Conservation (phyloP, 2,113 vertebrate genomes). For the Trichomycterus rosablanca region DNA sequence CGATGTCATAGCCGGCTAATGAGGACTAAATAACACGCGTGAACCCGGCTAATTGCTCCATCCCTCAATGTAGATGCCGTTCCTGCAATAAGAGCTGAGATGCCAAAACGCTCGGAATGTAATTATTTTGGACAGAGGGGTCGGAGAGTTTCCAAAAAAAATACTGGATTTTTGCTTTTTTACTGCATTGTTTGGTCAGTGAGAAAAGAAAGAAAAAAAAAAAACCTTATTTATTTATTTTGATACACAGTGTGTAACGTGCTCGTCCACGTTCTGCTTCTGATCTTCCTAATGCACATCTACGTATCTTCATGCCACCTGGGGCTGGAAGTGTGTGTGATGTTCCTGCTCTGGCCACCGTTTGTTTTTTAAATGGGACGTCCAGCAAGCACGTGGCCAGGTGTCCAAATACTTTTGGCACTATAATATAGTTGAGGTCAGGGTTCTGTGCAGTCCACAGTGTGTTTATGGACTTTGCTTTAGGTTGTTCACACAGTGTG, state of each 20-base stretch:
- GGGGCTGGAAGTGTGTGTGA: slow-evolving; percentile 50
- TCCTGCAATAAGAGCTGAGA: slow-evolving; percentile 63
- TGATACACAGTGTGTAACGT: slow-evolving; percentile 19
- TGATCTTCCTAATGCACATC: slow-evolving; percentile 34
- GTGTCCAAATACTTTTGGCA: no score
- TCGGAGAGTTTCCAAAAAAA: slow-evolving; percentile 37
- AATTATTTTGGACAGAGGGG: slow-evolving; percentile 53
- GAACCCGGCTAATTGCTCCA: slow-evolving; percentile 76
- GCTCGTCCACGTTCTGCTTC: slow-evolving; percentile 22
- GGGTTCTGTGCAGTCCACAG: no score
- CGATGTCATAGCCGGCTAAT: slow-evolving; percentile 76
- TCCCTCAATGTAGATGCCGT: slow-evolving; percentile 73
- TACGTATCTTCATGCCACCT: slow-evolving; percentile 61
- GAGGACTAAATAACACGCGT: slow-evolving; percentile 79
- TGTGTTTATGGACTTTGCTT: no score
- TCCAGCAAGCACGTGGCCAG: no score
- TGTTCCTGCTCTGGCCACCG: slow-evolving; percentile 37
- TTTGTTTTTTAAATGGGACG: no score
- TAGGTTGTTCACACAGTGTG: no score
- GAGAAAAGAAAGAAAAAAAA: no score
- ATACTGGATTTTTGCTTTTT: slow-evolving; percentile 30
- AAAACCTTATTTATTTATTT: slow-evolving; percentile 14
- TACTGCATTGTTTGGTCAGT: no score
- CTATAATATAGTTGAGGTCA: no score
- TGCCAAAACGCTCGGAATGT: slow-evolving; percentile 60